These are phyloP conservation scores for Pseudolycoriella hygida DNA, from an alignment of 2,888 invertebrate species.

Conservation along the genomic window DNA sequence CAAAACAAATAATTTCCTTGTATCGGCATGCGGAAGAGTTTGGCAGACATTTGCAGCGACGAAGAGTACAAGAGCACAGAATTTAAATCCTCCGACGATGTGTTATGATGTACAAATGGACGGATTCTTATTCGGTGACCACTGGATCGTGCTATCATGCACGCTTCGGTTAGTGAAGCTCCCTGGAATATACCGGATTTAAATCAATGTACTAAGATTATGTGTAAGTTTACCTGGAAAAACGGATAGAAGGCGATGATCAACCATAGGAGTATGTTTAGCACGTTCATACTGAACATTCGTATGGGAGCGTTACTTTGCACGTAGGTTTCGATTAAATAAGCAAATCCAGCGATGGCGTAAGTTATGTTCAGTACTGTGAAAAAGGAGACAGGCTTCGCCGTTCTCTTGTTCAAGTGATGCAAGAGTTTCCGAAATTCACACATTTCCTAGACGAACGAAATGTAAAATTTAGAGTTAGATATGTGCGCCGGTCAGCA, in stretches of 20 bases:
- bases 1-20: slow-evolving; percentile 50
- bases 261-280: slow-evolving; percentile 27
- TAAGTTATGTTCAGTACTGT: slow-evolving; percentile 58
- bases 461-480: neutral
- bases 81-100: slow-evolving; percentile 55
- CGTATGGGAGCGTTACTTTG: slow-evolving; percentile 12
- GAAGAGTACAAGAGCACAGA: slow-evolving; percentile 60
- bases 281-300: slow-evolving; percentile 53
- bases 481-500: neutral
- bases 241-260: slow-evolving; percentile 17
- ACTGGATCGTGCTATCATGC: slow-evolving; percentile 48
- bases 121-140: slow-evolving; percentile 63
- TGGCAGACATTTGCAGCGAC: slow-evolving; percentile 54
- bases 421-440: slow-evolving; percentile 61
- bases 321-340: slow-evolving; percentile 42
- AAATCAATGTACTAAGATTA: no score
- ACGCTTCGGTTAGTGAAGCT: slow-evolving; percentile 53
- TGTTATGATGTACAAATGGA: slow-evolving; percentile 65
- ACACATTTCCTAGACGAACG: slow-evolving; percentile 46
- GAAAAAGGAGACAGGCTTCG: slow-evolving; percentile 59
- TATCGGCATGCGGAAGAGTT: slow-evolving; percentile 54
- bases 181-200: slow-evolving; percentile 41
- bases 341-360: slow-evolving; percentile 48
- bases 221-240: slow-evolving; percentile 3
- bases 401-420: slow-evolving; percentile 58